phyloP scores from a whole-genome alignment of 2,888 invertebrate genomes.

The Autographa gamma region DNA sequence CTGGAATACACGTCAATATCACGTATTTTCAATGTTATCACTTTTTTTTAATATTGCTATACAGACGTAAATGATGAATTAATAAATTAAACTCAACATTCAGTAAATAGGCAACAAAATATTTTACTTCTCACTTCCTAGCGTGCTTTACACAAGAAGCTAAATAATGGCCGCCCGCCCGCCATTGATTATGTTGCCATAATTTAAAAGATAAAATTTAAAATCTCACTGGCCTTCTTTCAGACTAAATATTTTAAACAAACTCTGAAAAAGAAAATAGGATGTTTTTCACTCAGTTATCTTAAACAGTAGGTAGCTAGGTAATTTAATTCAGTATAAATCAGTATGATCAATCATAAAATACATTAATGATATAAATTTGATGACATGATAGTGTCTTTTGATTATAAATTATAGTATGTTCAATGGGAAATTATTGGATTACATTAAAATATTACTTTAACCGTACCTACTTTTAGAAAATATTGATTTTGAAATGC shows the following conservation, averaged over 20 bases:
- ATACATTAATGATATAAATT: no score
- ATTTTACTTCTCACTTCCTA: constrained; percentile 17
- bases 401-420: no score
- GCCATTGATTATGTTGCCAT: constrained; percentile 56
- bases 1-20: constrained; percentile 56
- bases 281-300: no score
- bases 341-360: no score
- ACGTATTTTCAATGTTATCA: constrained; percentile 7
- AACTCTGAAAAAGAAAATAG: no score
- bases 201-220: neutral
- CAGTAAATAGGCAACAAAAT: constrained; percentile 15
- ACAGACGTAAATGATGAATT: neutral
- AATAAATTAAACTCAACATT: constrained; percentile 21
- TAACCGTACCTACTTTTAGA: no score
- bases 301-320: no score
- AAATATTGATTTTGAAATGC: no score
- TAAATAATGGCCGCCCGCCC: constrained; percentile 46
- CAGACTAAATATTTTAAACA: neutral
- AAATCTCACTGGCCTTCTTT: neutral
- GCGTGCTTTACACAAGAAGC: constrained; percentile 55
- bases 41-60: neutral
- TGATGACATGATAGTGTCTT: no score
- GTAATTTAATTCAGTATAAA: no score
- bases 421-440: no score
- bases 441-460: no score